Evolutionary conservation across 2,888 invertebrate species (phyloP), one percentile per base, ranked within the genome.

Genomic region (Aphodius sticticus): DNA sequence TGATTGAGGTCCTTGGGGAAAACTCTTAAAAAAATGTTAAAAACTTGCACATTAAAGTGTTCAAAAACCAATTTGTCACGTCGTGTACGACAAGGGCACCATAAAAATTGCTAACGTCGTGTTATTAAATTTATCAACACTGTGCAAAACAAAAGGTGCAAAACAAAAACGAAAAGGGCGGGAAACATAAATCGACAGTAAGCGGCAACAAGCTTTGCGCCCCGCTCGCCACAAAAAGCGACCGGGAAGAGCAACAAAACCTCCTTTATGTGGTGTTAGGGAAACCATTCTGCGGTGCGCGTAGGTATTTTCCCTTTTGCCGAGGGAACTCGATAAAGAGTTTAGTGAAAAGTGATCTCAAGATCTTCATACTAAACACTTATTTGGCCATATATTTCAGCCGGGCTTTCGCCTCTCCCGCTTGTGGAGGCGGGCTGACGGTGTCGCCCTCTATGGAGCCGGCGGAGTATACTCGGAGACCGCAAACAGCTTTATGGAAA

Each of bases 401-500:
- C 74, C 26, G 35, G 37, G 74, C 74, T 74, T 74, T 74, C 74
- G 26, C 37, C 74, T 35, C 37, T 71, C 74, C n/a, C 35, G 74
- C 71, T 71, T 16, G 35, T 7, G 74, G 26, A 16, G 86, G 85
- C 83, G 85, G 86, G 84, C 86, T 87, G 87, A 87, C 7, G 53
- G 9, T 53, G 53, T 7, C 53, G 53, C 53, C 53, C 53, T 53
- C 53, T 53, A 7, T 53, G 53, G 12, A 53, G 53, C 9, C 53
- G 12, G 12, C 53, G 53, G 9, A 7, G 53, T 53, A 53, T 53
- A 53, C 53, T 53, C 86, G 86, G 87, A 86, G 88, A 88, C 88
- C 88, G 88, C 89, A 89, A 89, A 89, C 89, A 89, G 89, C 89
- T 89, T 89, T 89, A 89, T 89, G 88, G 89, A 89, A 89, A 89